Conservation (phyloP, 2,113 vertebrate genomes). For the Protobothrops flavoviridis region DNA sequence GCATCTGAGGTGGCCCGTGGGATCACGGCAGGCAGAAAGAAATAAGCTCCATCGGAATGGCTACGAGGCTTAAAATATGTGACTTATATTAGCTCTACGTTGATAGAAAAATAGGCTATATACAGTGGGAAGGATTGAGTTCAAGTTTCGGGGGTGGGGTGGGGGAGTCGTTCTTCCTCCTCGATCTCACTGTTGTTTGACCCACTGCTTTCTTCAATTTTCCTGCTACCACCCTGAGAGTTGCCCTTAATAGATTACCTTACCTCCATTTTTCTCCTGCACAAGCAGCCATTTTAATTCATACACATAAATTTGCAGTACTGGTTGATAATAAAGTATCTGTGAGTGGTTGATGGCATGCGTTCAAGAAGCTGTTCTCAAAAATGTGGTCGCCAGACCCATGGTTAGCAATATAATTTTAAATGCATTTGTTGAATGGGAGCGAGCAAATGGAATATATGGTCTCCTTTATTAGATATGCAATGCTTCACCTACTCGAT, state of each 20-base stretch:
- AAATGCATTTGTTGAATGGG: not conserved
- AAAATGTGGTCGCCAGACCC: not conserved
- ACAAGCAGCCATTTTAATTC: slow-evolving; percentile 8
- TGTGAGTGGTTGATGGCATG: not conserved
- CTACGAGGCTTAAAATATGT: not conserved
- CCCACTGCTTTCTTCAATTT: not conserved
- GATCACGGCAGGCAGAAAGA: not conserved
- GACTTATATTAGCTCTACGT: not conserved
- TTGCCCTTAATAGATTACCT: not conserved
- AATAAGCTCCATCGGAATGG: not conserved
- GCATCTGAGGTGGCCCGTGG: not conserved
- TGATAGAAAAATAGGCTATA: not conserved
- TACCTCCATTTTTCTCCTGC: not conserved
- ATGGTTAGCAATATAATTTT: not conserved
- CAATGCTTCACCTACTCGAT: not conserved
- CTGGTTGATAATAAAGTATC: not conserved
- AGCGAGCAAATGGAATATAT: not conserved
- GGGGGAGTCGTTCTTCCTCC: not conserved
- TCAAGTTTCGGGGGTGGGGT: not conserved
- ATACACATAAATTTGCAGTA: not conserved
- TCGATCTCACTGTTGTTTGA: not conserved
- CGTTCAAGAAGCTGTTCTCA: not conserved
- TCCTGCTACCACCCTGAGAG: not conserved
- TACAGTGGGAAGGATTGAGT: not conserved
- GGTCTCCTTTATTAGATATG: not conserved